A percentile compares a stretch with the other conserved stretches of the same genome.
Evolutionary conservation across 1,140 invertebrate genomes (phyloP).

Genomic region (Homarus americanus): DNA sequence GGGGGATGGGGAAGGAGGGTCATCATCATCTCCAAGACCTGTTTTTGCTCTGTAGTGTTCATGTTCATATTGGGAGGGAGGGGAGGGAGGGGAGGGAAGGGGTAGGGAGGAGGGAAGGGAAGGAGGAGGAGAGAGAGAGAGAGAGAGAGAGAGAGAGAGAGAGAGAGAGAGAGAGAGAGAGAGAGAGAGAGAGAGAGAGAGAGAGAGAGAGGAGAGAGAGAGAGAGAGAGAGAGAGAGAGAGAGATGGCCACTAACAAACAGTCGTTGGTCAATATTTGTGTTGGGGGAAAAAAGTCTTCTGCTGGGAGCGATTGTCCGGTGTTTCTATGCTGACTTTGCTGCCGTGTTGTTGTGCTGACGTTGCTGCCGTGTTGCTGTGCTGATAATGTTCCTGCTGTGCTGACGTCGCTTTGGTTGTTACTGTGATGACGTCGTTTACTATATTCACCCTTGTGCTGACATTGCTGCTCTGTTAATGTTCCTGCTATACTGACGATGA

Average conservation of each 20-base stretch:
- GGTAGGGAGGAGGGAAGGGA: background rate
- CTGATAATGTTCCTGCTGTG: background rate
- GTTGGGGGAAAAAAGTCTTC: background rate
- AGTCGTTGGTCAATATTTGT: background rate
- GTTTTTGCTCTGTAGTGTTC: too few species aligned
- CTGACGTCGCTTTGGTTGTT: background rate
- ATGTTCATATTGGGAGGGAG: background rate
- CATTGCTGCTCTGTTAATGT: background rate
- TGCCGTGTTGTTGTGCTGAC: background rate
- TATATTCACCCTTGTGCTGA: background rate
- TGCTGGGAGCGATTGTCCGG: background rate
- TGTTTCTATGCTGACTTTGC: background rate
- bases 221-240: slow-evolving; percentile 12
- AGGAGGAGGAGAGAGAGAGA: background rate
- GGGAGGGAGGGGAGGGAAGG: background rate
- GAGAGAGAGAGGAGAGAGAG: background rate
- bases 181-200: slow-evolving; percentile 6
- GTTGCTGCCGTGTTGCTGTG: background rate
- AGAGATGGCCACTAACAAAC: background rate
- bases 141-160: slow-evolving; percentile 6
- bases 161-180: slow-evolving; percentile 3
- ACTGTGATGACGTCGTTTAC: background rate
- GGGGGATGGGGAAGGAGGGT: background rate
- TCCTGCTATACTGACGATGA: background rate
- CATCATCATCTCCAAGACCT: too few species aligned